Conservation (phyloP, 2,113 vertebrate species). For the Sigmodon hispidus region DNA sequence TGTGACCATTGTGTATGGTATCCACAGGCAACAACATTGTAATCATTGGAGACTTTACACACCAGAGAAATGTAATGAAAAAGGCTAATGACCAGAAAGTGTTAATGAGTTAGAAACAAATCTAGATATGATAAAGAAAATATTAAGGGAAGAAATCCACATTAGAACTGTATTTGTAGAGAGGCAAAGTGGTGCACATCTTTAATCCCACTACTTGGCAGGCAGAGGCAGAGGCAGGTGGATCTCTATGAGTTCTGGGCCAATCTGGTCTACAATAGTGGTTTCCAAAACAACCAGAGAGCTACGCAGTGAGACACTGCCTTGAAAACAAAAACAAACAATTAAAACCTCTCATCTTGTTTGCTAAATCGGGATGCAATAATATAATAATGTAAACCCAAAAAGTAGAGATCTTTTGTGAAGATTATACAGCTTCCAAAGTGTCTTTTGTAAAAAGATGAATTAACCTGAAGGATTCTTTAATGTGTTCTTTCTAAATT, state of each 20-base stretch:
- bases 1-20: constrained; percentile 64
- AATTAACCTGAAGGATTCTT: neutral
- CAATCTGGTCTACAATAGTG: neutral
- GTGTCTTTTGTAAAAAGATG: neutral
- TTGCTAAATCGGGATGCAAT: constrained; percentile 14
- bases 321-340: neutral
- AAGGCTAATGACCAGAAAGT: constrained; percentile 62
- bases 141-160: constrained; percentile 60
- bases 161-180: neutral
- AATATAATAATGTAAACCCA: neutral
- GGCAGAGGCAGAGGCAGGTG: neutral
- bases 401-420: constrained; percentile 30
- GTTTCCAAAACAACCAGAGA: neutral
- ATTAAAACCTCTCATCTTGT: neutral
- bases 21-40: constrained; percentile 76
- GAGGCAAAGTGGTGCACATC: neutral
- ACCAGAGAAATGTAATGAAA: constrained; percentile 63
- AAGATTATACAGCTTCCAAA: neutral
- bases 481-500: constrained; percentile 40
- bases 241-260: neutral
- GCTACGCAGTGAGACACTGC: no score
- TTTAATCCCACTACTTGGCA: neutral
- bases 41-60: constrained; percentile 43
- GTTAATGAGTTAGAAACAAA: constrained; percentile 59
- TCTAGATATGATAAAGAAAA: constrained; percentile 41